phyloP scores from a whole-genome alignment of 2,888 invertebrate genomes.

The Meiosimyza decipiens region DNA sequence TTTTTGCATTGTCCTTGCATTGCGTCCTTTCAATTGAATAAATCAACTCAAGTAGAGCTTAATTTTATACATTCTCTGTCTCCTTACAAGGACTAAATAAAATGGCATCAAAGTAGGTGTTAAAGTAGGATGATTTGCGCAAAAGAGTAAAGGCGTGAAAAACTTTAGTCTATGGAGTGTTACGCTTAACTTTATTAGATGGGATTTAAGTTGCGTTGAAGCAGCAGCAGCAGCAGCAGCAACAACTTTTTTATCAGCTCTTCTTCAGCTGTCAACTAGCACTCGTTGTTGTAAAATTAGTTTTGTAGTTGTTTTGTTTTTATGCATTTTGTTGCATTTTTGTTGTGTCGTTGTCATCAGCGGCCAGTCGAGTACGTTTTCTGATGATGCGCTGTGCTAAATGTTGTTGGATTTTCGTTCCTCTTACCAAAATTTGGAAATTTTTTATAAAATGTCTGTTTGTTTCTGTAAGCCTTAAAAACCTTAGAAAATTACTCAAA shows the following conservation, averaged over 20 bases:
- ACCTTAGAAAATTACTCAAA: too few species aligned
- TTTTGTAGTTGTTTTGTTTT: not conserved
- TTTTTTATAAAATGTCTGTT: too few species aligned
- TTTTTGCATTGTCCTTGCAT: not conserved
- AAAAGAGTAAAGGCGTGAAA: not conserved
- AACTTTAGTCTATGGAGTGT: conserved; percentile 3
- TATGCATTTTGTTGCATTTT: not conserved
- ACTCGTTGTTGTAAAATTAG: not conserved
- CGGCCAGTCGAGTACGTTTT: too few species aligned
- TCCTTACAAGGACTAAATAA: not conserved
- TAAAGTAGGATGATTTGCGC: not conserved
- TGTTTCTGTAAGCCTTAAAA: too few species aligned
- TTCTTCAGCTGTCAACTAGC: not conserved
- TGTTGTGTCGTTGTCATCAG: too few species aligned
- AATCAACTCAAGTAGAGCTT: not conserved
- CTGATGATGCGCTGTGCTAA: too few species aligned
- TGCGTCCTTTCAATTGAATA: not conserved
- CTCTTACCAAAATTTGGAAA: too few species aligned
- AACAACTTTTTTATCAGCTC: not conserved
- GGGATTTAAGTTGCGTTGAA: conserved; percentile 8
- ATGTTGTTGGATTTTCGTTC: too few species aligned
- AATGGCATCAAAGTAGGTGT: too few species aligned
- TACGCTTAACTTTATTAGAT: conserved; percentile 12
- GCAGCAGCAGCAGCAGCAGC: not conserved
- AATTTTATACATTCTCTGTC: not conserved